Percentiles rank a stretch among this genome's conserved stretches.
phyloP scores from a whole-genome alignment of 2,113 vertebrate genomes.

The Thermophis baileyi region DNA sequence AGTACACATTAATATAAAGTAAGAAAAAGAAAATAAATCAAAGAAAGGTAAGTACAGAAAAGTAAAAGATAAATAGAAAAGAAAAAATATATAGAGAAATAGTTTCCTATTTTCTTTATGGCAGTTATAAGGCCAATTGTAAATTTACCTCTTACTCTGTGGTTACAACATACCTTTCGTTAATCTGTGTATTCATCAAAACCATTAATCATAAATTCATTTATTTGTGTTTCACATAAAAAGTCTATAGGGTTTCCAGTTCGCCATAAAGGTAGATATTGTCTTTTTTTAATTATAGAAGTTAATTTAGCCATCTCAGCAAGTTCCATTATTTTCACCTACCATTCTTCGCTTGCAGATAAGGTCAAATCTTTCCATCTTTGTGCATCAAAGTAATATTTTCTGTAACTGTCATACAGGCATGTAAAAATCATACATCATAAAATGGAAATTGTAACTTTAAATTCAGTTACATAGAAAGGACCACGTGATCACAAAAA shows the following conservation, averaged over 20 bases:
- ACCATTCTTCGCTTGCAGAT: background rate
- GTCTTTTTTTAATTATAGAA: background rate
- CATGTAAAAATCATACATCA: background rate
- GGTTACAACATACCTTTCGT: background rate
- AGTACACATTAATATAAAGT: background rate
- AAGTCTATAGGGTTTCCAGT: background rate
- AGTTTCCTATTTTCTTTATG: background rate
- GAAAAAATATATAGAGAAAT: background rate
- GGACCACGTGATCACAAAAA: background rate
- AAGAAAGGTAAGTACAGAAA: background rate
- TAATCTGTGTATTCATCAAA: background rate
- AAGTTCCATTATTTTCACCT: background rate
- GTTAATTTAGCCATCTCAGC: background rate
- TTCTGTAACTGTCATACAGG: background rate
- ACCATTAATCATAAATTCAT: background rate
- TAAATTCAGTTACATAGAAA: background rate
- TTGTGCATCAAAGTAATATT: background rate
- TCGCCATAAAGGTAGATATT: background rate
- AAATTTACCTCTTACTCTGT: background rate
- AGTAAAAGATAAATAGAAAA: background rate
- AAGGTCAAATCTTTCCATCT: background rate
- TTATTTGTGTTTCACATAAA: background rate
- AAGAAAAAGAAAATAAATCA: background rate
- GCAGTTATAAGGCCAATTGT: background rate
- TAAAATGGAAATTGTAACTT: background rate